phyloP scores from a whole-genome alignment of 2,113 vertebrate species.

The Apus apus region DNA sequence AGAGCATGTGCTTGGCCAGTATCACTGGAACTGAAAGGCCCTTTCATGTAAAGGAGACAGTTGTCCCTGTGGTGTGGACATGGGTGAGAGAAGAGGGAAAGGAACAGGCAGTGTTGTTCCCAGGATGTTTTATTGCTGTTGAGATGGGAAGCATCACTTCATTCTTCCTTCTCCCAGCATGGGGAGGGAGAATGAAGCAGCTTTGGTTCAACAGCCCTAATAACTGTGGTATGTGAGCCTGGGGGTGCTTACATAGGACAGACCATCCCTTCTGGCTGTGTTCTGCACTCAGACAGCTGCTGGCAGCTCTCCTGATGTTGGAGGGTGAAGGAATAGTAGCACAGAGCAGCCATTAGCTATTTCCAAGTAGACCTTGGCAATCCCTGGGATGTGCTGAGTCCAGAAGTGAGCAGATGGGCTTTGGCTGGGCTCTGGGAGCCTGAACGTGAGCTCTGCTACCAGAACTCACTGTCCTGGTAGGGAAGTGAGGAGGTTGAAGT shows the following conservation, averaged over 20 bases:
- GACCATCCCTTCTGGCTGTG: neutral
- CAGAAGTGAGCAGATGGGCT: neutral
- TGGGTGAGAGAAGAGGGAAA: neutral
- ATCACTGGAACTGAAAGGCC: accelerated
- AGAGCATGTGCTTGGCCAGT: neutral
- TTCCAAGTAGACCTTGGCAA: constrained; percentile 4
- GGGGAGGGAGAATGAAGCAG: neutral
- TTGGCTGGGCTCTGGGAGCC: neutral
- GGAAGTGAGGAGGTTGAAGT: neutral
- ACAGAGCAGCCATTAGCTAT: neutral
- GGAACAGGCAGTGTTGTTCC: neutral
- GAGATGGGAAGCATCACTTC: neutral
- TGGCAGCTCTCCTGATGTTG: neutral
- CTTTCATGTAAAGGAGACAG: accelerated
- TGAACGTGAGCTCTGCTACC: neutral
- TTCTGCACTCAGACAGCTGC: neutral
- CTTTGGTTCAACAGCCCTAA: neutral
- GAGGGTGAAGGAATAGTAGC: neutral
- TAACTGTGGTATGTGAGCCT: neutral
- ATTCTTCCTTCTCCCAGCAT: neutral
- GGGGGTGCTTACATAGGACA: neutral
- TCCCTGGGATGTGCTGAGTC: neutral
- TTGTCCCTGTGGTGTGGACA: accelerated
- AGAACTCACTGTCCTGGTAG: neutral
- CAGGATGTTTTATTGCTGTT: neutral